These are phyloP conservation scores for Bombus picipes DNA, from an alignment of 1,140 invertebrate species.

Conservation along the genomic window DNA sequence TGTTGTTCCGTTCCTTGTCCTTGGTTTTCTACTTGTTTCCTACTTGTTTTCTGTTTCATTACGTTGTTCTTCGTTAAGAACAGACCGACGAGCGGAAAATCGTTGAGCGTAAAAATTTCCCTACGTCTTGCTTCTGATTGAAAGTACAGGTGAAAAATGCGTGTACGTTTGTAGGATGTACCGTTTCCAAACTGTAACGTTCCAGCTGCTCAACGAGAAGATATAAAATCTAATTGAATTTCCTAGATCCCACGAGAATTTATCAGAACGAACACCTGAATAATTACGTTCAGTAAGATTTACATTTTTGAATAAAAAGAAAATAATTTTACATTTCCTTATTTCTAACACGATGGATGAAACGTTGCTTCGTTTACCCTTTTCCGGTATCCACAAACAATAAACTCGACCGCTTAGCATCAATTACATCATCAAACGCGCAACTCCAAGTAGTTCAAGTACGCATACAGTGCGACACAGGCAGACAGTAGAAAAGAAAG, in stretches of 20 bases:
- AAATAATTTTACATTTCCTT: not conserved
- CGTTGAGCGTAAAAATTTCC: not conserved
- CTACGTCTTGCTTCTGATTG: not conserved
- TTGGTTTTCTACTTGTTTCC: not conserved
- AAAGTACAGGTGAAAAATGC: not conserved
- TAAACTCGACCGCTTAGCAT: not conserved
- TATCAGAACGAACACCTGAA: too few species aligned
- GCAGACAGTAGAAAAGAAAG: not conserved
- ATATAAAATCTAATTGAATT: too few species aligned
- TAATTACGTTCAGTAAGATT: too few species aligned
- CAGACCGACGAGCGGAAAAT: conserved; percentile 9
- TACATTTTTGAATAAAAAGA: not conserved
- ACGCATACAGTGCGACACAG: not conserved
- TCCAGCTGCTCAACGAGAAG: not conserved
- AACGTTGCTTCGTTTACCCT: not conserved
- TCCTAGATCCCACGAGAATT: too few species aligned
- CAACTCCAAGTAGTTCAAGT: not conserved
- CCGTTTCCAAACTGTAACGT: not conserved
- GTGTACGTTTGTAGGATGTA: not conserved
- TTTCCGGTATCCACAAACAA: not conserved
- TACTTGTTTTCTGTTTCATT: not conserved
- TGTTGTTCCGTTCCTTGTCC: not conserved
- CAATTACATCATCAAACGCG: not conserved
- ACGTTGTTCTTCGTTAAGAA: not conserved
- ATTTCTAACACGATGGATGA: not conserved